Percentiles rank a stretch among this genome's conserved stretches.
These are phyloP conservation scores for Scaptomyza cyrtandrae DNA, from an alignment of 2,888 invertebrate species.

Conservation along the genomic window DNA sequence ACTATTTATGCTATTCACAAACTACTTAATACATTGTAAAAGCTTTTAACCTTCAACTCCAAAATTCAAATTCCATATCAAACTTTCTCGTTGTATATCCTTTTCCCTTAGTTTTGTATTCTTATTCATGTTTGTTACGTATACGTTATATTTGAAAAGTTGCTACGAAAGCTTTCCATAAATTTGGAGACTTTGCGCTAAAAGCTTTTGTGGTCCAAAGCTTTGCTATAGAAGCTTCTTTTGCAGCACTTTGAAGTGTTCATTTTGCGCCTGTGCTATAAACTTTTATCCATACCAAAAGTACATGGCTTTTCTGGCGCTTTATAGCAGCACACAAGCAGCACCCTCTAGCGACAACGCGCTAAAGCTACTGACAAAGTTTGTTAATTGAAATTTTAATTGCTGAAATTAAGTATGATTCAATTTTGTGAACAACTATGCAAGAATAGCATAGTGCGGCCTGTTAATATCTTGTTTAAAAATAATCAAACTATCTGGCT, in stretches of 20 bases:
- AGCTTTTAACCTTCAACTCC: no score
- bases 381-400: neutral
- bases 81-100: no score
- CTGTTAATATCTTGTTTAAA: neutral
- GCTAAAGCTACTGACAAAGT: neutral
- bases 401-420: neutral
- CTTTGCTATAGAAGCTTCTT: slow-evolving; percentile 25
- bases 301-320: neutral
- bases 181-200: slow-evolving; percentile 11
- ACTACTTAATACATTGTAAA: no score
- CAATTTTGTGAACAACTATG: neutral
- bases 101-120: no score
- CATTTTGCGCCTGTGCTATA: slow-evolving; percentile 20
- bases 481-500: no score
- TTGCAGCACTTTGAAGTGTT: neutral
- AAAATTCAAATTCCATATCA: no score
- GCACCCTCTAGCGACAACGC: slow-evolving; percentile 28
- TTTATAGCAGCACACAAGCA: slow-evolving; percentile 31
- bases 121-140: neutral
- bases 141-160: neutral
- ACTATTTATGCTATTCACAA: neutral
- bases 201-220: neutral
- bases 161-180: neutral
- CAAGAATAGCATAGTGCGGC: neutral
- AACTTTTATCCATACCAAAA: neutral